These are phyloP conservation scores for Antigone vipio DNA, from an alignment of 2,113 vertebrate genomes.

Conservation along the genomic window DNA sequence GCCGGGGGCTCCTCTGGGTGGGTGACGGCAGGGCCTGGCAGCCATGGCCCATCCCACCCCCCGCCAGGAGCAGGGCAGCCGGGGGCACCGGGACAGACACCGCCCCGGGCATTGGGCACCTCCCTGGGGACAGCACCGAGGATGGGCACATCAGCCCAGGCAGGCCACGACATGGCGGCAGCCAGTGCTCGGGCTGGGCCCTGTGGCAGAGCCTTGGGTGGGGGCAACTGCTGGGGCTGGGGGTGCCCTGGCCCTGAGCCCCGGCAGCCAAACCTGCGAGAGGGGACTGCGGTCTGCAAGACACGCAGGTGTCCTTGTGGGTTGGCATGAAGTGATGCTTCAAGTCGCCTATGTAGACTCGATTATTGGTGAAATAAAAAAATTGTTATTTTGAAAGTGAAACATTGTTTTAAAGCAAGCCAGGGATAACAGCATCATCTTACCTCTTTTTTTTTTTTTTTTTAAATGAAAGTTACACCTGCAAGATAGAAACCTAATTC, in stretches of 20 bases:
- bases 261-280: fast-evolving
- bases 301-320: not conserved
- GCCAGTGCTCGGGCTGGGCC: fast-evolving
- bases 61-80: not conserved
- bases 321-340: not conserved
- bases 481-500: not conserved
- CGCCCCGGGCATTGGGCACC: fast-evolving
- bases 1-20: fast-evolving
- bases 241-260: not conserved
- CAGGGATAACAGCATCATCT: not conserved
- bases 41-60: fast-evolving
- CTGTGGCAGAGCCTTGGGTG: fast-evolving
- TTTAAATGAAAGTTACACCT: not conserved
- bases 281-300: fast-evolving
- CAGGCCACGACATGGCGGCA: fast-evolving
- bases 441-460: not conserved
- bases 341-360: not conserved
- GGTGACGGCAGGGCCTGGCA: not conserved
- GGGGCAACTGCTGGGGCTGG: fast-evolving
- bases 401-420: not conserved
- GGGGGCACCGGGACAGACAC: fast-evolving
- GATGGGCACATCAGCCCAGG: fast-evolving
- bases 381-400: not conserved
- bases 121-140: fast-evolving
- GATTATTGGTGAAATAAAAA: not conserved